Percentiles rank a stretch among this genome's conserved stretches.
These are phyloP conservation scores for Helarctos malayanus DNA, from an alignment of 2,797 vertebrate species.

Conservation along the genomic window DNA sequence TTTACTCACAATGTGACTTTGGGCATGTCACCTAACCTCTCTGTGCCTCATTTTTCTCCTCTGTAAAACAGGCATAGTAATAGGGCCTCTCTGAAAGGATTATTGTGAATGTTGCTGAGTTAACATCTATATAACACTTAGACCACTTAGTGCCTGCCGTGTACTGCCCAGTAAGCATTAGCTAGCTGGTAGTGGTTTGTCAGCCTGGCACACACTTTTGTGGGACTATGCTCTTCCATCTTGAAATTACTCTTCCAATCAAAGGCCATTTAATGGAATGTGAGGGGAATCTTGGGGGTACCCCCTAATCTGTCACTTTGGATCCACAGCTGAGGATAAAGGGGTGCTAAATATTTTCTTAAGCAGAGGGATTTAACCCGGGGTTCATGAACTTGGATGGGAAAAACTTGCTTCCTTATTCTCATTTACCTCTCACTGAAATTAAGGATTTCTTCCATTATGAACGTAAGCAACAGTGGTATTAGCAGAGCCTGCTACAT, in stretches of 20 bases:
- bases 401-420: not conserved
- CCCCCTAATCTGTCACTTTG: not conserved
- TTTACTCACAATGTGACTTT: not conserved
- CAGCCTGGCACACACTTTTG: not conserved
- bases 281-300: not conserved
- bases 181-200: not conserved
- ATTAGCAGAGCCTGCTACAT: not conserved
- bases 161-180: not conserved
- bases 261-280: not conserved
- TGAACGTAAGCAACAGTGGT: not conserved
- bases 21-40: not conserved
- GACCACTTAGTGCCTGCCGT: not conserved
- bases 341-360: not conserved
- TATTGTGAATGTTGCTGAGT: not conserved
- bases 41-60: not conserved
- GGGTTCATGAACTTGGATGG: not conserved
- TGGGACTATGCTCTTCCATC: not conserved
- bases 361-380: not conserved
- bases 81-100: not conserved
- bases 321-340: not conserved
- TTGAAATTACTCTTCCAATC: not conserved
- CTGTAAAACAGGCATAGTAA: not conserved
- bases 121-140: not conserved
- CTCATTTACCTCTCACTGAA: not conserved
- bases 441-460: conserved; percentile 34